These are phyloP conservation scores for Crenuchus spilurus DNA, from an alignment of 2,797 vertebrate genomes.

Conservation along the genomic window DNA sequence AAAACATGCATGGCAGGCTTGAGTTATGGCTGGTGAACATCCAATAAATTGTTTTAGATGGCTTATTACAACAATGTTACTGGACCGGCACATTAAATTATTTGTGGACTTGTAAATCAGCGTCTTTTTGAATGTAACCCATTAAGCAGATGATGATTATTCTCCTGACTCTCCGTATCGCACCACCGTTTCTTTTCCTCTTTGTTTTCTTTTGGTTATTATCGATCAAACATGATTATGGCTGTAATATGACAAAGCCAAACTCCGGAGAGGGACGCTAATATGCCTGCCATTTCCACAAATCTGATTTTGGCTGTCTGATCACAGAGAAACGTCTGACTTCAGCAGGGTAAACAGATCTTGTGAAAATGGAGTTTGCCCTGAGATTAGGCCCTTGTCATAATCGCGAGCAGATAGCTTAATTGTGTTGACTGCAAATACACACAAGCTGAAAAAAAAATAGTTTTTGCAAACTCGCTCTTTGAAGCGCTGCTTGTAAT, in stretches of 20 bases:
- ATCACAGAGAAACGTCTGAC: neutral
- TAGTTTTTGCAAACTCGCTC: neutral
- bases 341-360: conserved; percentile 31
- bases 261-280: conserved; percentile 52
- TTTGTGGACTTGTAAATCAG: conserved; percentile 77
- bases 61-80: conserved; percentile 80
- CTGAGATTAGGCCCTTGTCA: conserved; percentile 33
- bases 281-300: conserved; percentile 7
- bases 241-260: conserved; percentile 66
- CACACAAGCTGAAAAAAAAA: neutral
- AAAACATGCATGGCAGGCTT: conserved; percentile 76
- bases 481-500: neutral
- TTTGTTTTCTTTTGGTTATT: conserved; percentile 58
- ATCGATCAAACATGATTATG: conserved; percentile 74
- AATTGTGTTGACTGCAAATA: conserved; percentile 31
- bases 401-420: conserved; percentile 31
- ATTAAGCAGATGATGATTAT: conserved; percentile 70
- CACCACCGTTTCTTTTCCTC: conserved; percentile 32
- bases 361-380: conserved; percentile 1
- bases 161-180: conserved; percentile 62
- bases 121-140: conserved; percentile 70
- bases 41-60: conserved; percentile 83
- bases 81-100: conserved; percentile 76
- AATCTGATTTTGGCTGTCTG: conserved; percentile 1
- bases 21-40: conserved; percentile 78